phyloP scores from a whole-genome alignment of 2,888 invertebrate species.

The Suillia variegata region DNA sequence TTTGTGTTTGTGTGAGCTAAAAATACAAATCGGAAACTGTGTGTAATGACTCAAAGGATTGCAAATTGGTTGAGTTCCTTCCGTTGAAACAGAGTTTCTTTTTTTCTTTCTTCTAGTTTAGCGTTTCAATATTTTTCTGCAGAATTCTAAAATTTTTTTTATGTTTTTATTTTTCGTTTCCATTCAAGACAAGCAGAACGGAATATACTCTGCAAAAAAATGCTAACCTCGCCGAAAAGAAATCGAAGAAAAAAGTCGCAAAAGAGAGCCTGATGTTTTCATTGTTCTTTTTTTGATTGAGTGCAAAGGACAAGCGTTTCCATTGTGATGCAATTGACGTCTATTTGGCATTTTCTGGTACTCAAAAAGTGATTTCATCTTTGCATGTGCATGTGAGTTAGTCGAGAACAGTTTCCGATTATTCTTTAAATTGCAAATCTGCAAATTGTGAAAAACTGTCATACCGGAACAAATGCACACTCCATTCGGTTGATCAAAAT shows the following conservation, averaged over 20 bases:
- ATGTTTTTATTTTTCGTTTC: too few relatives aligned
- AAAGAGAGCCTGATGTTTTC: background rate
- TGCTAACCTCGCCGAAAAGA: background rate
- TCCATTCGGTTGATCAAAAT: too few relatives aligned
- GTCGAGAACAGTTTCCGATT: background rate
- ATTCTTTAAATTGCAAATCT: background rate
- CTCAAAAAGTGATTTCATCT: background rate
- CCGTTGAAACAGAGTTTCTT: slow-evolving; percentile 14
- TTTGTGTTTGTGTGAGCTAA: too few relatives aligned
- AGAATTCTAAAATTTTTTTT: slow-evolving; percentile 10
- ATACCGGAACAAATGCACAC: slow-evolving; percentile 2
- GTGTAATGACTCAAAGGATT: slow-evolving; percentile 58
- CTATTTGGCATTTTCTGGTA: slow-evolving; percentile 12
- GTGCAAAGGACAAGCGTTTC: background rate
- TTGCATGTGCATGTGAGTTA: background rate
- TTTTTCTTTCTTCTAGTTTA: slow-evolving; percentile 14
- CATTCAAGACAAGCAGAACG: background rate
- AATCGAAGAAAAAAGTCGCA: background rate
- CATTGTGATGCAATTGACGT: slow-evolving; percentile 1
- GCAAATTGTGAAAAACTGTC: background rate
- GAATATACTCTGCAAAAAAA: background rate
- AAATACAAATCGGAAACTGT: slow-evolving; percentile 45
- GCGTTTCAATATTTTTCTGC: too few relatives aligned
- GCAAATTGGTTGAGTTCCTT: slow-evolving; percentile 52
- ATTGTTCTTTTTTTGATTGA: background rate